Evolutionary conservation across 2,113 vertebrate genomes (phyloP).

Genomic region (Chunga burmeisteri): DNA sequence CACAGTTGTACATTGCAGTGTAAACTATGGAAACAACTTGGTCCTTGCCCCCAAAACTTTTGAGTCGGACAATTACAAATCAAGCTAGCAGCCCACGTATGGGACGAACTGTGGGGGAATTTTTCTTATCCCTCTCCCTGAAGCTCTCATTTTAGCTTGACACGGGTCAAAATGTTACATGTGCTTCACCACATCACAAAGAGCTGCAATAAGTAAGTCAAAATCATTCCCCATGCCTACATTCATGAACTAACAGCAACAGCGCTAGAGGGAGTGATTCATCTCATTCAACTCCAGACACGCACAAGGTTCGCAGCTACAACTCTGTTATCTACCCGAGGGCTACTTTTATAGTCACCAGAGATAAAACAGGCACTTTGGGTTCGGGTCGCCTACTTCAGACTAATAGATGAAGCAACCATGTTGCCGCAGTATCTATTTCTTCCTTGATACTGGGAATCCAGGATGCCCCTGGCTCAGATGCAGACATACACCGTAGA

Average conservation of each 20-base stretch:
- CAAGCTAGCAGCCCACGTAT: neutral
- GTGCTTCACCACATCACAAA: neutral
- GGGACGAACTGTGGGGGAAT: neutral
- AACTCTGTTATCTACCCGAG: fast-evolving
- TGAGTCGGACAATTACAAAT: neutral
- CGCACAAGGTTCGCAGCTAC: fast-evolving
- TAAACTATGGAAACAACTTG: neutral
- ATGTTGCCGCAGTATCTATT: neutral
- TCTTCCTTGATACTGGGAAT: neutral
- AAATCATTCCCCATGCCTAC: neutral
- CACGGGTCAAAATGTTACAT: neutral
- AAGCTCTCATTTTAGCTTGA: neutral
- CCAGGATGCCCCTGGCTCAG: neutral
- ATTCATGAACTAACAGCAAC: neutral
- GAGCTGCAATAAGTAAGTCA: neutral
- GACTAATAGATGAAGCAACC: neutral
- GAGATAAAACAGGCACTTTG: neutral
- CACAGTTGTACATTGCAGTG: neutral
- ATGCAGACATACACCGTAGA: neutral
- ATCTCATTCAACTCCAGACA: neutral
- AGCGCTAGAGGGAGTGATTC: neutral
- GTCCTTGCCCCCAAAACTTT: neutral
- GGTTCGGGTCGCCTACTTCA: neutral
- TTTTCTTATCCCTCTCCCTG: neutral
- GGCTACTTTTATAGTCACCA: neutral